Evolutionary conservation across 2,888 invertebrate genomes (phyloP).

Genomic region (Eupithecia exiguata): DNA sequence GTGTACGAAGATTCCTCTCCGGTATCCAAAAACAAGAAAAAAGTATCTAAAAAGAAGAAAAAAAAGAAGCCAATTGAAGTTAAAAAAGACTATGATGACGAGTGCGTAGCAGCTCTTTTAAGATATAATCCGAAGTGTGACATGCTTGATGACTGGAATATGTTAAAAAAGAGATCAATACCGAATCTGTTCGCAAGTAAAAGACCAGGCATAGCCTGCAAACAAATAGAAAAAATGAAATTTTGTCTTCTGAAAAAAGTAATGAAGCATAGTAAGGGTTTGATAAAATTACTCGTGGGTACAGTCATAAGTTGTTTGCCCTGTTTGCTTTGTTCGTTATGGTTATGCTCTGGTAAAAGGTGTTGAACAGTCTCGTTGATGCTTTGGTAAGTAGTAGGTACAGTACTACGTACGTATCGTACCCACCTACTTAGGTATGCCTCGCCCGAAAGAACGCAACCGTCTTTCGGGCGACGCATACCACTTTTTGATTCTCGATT

Average conservation of each 20-base stretch:
- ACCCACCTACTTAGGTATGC: too few relatives aligned
- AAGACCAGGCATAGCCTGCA: not conserved
- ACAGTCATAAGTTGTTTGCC: not conserved
- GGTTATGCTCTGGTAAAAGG: not conserved
- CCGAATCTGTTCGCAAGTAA: not conserved
- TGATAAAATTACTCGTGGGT: not conserved
- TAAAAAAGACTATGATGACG: not conserved
- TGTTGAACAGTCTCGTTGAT: not conserved
- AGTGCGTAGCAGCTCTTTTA: slow-evolving; percentile 1
- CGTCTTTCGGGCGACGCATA: too few relatives aligned
- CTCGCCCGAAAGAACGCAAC: too few relatives aligned
- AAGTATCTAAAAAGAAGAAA: not conserved
- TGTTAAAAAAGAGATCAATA: not conserved
- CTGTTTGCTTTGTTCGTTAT: not conserved
- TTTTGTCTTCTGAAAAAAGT: slow-evolving; percentile 18
- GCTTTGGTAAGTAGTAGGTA: too few relatives aligned
- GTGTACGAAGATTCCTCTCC: not conserved
- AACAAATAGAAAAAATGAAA: not conserved
- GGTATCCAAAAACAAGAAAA: not conserved
- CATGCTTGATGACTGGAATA: not conserved
- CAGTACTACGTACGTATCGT: too few relatives aligned
- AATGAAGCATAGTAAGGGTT: not conserved
- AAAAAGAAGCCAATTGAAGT: not conserved
- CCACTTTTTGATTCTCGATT: too few relatives aligned
- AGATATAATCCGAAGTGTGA: not conserved